A percentile compares a stretch with the other conserved stretches of the same genome.
Evolutionary conservation across 1,140 invertebrate species (phyloP).

Genomic region (Calycopis cecrops): DNA sequence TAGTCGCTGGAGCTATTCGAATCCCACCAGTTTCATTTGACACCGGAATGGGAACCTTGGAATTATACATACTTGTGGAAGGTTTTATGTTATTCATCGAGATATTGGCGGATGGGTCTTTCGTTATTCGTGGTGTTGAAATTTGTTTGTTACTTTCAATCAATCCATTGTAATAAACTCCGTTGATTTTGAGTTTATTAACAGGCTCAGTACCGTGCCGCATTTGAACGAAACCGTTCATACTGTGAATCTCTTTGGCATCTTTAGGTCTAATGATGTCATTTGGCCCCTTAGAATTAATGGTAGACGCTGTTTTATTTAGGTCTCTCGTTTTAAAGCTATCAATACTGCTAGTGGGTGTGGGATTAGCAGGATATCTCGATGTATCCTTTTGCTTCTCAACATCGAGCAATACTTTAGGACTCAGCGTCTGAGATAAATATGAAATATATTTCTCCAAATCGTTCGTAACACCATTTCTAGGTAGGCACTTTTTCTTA

Average conservation of each 20-base stretch:
- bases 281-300: slow-evolving; percentile 41
- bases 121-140: slow-evolving; percentile 34
- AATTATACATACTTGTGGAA: slow-evolving; percentile 22
- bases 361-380: slow-evolving; percentile 27
- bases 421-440: slow-evolving; percentile 68
- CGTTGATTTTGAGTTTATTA: slow-evolving; percentile 38
- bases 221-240: slow-evolving; percentile 59
- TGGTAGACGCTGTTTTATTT: slow-evolving; percentile 37
- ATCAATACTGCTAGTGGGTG: slow-evolving; percentile 30
- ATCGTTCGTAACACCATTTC: slow-evolving; percentile 64
- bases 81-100: slow-evolving; percentile 24
- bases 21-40: slow-evolving; percentile 38
- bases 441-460: slow-evolving; percentile 70
- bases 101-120: slow-evolving; percentile 60
- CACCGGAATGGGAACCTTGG: slow-evolving; percentile 48
- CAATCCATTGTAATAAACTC: slow-evolving; percentile 41
- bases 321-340: slow-evolving; percentile 36
- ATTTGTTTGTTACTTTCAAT: slow-evolving; percentile 45
- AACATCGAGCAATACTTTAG: slow-evolving; percentile 64
- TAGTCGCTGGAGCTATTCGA: slow-evolving; percentile 44
- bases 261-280: slow-evolving; percentile 48
- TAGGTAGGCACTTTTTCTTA: slow-evolving; percentile 63
- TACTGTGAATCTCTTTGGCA: slow-evolving; percentile 40
- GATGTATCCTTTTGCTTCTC: slow-evolving; percentile 46
- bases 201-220: slow-evolving; percentile 38